Percentiles rank a stretch among this genome's conserved stretches.
phyloP scores from a whole-genome alignment of 2,797 vertebrate genomes.

The Onychomys arenicola region DNA sequence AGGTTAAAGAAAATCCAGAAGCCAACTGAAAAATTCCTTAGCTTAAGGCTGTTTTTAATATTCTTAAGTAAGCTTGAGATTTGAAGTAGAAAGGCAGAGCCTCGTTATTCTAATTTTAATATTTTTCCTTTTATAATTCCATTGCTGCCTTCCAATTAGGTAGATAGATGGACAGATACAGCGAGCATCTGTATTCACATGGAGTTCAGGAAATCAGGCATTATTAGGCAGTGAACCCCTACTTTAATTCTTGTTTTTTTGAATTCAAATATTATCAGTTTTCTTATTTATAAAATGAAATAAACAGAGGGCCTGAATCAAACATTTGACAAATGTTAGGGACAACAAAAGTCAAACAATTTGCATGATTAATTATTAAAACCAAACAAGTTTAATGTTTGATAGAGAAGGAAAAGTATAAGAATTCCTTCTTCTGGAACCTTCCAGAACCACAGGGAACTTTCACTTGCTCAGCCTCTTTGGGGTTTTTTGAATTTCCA shows the following conservation, averaged over 20 bases:
- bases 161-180: neutral
- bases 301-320: conserved; percentile 27
- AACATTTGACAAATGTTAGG: conserved; percentile 13
- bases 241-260: conserved; percentile 39
- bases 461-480: neutral
- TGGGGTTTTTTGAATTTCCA: neutral
- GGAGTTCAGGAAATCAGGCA: neutral
- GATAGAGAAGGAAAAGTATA: neutral
- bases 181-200: neutral
- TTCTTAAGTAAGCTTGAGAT: neutral
- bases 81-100: conserved; percentile 37
- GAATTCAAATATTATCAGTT: conserved; percentile 14
- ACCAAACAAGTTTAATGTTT: neutral
- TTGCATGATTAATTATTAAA: conserved; percentile 6
- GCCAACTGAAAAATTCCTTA: conserved; percentile 30
- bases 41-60: neutral
- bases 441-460: neutral
- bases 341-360: conserved; percentile 2
- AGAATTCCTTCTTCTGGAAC: neutral
- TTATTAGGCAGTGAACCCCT: neutral
- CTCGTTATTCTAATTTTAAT: conserved; percentile 24
- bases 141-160: conserved; percentile 21
- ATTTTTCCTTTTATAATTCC: conserved; percentile 51
- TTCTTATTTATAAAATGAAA: conserved; percentile 63
- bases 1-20: neutral